Evolutionary conservation across 2,113 vertebrate species (phyloP).

Genomic region (Leuciscus idus): DNA sequence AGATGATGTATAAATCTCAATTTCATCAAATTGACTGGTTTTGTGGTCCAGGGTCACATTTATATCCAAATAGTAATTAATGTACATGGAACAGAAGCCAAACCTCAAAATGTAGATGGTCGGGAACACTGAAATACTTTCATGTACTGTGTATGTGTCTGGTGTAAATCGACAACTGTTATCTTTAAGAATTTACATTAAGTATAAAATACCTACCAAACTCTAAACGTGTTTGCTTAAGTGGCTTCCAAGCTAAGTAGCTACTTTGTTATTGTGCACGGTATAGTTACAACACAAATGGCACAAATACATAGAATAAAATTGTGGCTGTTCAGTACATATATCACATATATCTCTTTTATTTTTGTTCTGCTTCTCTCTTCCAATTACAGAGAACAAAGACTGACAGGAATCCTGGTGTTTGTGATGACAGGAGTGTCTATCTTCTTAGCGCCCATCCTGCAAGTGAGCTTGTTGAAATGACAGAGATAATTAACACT

Average conservation of each 20-base stretch:
- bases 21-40: too few relatives aligned
- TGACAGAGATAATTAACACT: background rate
- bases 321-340: background rate
- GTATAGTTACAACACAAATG: background rate
- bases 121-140: background rate
- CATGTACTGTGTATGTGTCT: background rate
- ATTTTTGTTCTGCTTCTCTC: conserved; percentile 43
- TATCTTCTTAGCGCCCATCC: conserved; percentile 91
- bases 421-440: conserved; percentile 93
- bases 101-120: background rate
- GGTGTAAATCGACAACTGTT: background rate
- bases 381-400: conserved; percentile 81
- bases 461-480: conserved; percentile 81
- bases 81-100: background rate
- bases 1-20: too few relatives aligned
- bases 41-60: background rate
- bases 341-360: background rate
- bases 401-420: conserved; percentile 90
- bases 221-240: too few relatives aligned
- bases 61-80: background rate
- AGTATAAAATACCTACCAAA: background rate
- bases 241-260: background rate
- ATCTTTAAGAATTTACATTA: background rate
- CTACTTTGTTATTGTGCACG: background rate
- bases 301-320: background rate